Evolutionary conservation across 2,113 vertebrate species (phyloP).

Genomic region (Psettodes erumei): DNA sequence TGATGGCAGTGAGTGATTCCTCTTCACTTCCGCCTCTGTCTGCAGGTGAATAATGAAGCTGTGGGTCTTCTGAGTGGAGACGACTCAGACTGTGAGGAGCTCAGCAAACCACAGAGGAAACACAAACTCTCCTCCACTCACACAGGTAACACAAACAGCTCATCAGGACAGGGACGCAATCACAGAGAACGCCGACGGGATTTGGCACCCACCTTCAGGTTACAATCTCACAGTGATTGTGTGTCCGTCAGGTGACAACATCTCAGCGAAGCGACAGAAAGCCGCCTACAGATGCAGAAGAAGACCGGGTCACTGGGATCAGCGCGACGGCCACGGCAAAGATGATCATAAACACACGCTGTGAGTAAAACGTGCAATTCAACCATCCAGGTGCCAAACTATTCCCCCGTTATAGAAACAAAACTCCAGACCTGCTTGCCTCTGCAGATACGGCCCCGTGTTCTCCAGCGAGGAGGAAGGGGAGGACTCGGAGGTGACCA

Average conservation of each 20-base stretch:
- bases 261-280: conserved; percentile 46
- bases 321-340: conserved; percentile 33
- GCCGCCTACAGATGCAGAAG: conserved; percentile 37
- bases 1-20: too few species aligned
- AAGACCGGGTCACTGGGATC: conserved; percentile 36
- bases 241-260: conserved; percentile 34
- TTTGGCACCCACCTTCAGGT: neutral
- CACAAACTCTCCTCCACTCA: conserved; percentile 83
- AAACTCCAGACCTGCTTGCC: neutral
- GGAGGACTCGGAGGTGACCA: conserved; percentile 56
- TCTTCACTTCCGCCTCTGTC: neutral
- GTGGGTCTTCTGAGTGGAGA: conserved; percentile 80
- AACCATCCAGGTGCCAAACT: too few species aligned
- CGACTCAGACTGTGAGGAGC: conserved; percentile 74
- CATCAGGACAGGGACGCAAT: neutral
- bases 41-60: conserved; percentile 53
- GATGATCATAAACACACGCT: conserved; percentile 31
- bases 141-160: conserved; percentile 51
- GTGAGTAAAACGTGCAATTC: conserved; percentile 23
- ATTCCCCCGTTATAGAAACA: neutral
- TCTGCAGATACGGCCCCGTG: conserved; percentile 31
- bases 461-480: conserved; percentile 82
- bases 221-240: neutral
- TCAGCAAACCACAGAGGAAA: conserved; percentile 73
- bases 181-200: neutral